phyloP scores from a whole-genome alignment of 2,113 vertebrate genomes.

The Lasiurus borealis region DNA sequence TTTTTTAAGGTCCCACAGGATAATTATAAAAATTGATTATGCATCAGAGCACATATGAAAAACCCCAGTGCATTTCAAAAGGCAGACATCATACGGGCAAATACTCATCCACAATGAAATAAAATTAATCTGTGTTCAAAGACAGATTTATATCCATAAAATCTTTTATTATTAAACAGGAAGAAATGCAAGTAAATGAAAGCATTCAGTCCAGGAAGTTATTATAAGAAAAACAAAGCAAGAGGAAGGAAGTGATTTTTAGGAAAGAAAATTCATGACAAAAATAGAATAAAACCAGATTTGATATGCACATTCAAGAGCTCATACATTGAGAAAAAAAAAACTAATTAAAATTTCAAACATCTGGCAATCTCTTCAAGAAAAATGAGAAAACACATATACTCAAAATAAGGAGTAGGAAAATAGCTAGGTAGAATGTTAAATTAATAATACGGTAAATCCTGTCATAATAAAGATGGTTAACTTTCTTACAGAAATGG shows the following conservation, averaged over 20 bases:
- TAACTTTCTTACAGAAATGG: not conserved
- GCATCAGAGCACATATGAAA: slow-evolving; percentile 11
- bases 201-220: slow-evolving; percentile 58
- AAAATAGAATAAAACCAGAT: slow-evolving; percentile 71
- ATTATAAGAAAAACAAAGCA: slow-evolving; percentile 62
- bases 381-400: slow-evolving; percentile 43
- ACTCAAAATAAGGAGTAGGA: not conserved
- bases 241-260: slow-evolving; percentile 67
- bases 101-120: slow-evolving; percentile 58
- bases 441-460: not conserved
- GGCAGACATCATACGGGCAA: slow-evolving; percentile 8
- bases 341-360: slow-evolving; percentile 59
- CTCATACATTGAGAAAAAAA: not conserved
- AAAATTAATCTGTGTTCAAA: slow-evolving; percentile 75
- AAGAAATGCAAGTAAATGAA: slow-evolving; percentile 64
- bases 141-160: slow-evolving; percentile 55
- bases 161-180: slow-evolving; percentile 65
- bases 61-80: slow-evolving; percentile 36
- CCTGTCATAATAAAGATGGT: not conserved
- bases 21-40: not conserved
- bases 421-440: not conserved
- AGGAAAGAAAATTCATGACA: slow-evolving; percentile 59
- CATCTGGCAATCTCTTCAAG: slow-evolving; percentile 62
- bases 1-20: not conserved
- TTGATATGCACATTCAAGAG: slow-evolving; percentile 64